Conservation (phyloP, 2,888 invertebrate genomes). For the Corythucha ciliata region DNA sequence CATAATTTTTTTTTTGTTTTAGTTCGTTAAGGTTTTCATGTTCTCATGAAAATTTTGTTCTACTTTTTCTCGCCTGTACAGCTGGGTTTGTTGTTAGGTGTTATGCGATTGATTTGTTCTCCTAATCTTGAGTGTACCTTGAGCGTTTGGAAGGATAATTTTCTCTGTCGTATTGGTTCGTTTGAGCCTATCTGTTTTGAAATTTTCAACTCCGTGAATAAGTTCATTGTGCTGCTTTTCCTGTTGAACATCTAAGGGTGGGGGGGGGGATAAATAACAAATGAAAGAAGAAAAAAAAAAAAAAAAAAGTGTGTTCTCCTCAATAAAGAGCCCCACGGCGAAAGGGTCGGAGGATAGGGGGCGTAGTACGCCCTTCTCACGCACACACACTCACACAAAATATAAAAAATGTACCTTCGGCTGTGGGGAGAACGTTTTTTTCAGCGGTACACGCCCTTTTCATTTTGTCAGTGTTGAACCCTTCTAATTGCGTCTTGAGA, state of each 20-base stretch:
- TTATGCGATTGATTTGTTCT: no score
- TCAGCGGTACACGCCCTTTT: slow-evolving; percentile 83
- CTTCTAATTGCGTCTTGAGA: slow-evolving; percentile 83
- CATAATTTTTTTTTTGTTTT: no score
- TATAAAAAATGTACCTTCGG: slow-evolving; percentile 81
- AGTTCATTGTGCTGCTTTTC: slow-evolving; percentile 68
- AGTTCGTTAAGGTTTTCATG: no score
- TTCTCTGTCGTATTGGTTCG: slow-evolving; percentile 74
- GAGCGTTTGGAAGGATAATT: slow-evolving; percentile 70
- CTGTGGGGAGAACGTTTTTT: slow-evolving; percentile 85
- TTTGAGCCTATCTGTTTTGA: slow-evolving; percentile 64
- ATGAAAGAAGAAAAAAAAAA: no score
- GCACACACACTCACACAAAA: no score
- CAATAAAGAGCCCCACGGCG: no score
- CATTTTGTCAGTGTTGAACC: slow-evolving; percentile 78
- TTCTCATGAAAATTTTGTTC: no score
- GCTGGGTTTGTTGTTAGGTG: no score
- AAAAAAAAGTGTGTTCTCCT: no score
- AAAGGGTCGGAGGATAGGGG: background rate
- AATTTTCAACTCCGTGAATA: slow-evolving; percentile 64
- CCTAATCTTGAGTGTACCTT: slow-evolving; percentile 58
- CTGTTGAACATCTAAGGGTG: slow-evolving; percentile 35
- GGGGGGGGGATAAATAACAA: no score
- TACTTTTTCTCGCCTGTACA: no score
- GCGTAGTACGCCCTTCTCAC: no score